Evolutionary conservation across 2,888 invertebrate genomes (phyloP).

Genomic region (Tachina lurida): DNA sequence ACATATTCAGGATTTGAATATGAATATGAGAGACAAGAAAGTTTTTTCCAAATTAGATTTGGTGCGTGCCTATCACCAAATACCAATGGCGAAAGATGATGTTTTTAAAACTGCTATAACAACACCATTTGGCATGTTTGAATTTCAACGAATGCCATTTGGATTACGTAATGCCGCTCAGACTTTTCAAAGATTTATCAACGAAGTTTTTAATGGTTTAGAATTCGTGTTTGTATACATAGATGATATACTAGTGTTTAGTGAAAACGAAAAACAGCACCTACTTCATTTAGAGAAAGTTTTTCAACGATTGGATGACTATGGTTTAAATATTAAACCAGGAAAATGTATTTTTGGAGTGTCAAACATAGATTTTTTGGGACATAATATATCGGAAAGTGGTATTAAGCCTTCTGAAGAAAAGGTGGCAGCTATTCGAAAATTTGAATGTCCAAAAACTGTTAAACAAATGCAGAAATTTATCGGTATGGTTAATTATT

Average conservation of each 20-base stretch:
- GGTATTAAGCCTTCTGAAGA: not conserved
- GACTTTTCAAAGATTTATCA: no score
- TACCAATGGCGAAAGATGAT: slow-evolving; percentile 8
- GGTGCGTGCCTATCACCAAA: slow-evolving; percentile 1
- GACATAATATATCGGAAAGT: not conserved
- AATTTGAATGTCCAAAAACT: not conserved
- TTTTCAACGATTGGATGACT: not conserved
- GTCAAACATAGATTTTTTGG: not conserved
- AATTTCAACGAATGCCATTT: no score
- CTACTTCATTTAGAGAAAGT: not conserved
- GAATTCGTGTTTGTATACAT: not conserved
- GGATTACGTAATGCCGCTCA: not conserved
- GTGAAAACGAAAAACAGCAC: not conserved
- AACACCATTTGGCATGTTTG: slow-evolving; percentile 2
- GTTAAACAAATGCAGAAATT: slow-evolving; percentile 20
- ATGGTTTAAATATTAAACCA: not conserved
- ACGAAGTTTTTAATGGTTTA: no score
- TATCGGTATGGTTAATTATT: slow-evolving; percentile 13
- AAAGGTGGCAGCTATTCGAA: not conserved
- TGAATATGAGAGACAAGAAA: not conserved
- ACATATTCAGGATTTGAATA: not conserved
- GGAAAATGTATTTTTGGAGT: not conserved
- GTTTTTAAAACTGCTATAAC: not conserved
- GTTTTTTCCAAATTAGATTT: not conserved
- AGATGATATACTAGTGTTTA: not conserved